Evolutionary conservation across 2,888 invertebrate genomes (phyloP).

Genomic region (Drymonia ruficornis): DNA sequence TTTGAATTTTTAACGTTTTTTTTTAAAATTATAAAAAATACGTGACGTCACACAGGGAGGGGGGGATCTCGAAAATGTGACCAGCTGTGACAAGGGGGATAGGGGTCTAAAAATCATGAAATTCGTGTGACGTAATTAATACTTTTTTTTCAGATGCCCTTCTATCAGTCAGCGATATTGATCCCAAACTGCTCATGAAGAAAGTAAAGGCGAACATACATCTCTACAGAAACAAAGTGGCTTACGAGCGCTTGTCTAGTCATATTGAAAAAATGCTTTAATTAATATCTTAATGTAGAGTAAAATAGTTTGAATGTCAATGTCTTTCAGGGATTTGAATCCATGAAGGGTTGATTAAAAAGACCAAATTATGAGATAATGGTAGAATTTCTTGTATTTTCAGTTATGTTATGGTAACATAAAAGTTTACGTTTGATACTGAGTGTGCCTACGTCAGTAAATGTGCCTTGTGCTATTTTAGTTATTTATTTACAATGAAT

Average conservation of each 20-base stretch:
- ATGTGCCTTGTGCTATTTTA: neutral
- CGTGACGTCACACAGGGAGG: too few species aligned
- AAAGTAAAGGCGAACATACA: conserved; percentile 85
- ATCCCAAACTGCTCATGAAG: conserved; percentile 80
- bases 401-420: neutral
- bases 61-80: too few species aligned
- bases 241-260: conserved; percentile 68
- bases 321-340: neutral
- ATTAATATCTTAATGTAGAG: conserved; percentile 8
- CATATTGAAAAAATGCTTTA: conserved; percentile 61
- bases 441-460: neutral
- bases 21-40: too few species aligned
- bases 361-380: neutral
- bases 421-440: neutral
- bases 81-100: too few species aligned
- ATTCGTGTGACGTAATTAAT: too few species aligned
- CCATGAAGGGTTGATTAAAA: neutral
- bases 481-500: neutral
- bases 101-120: too few species aligned
- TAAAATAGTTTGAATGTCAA: too few species aligned
- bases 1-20: too few species aligned
- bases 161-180: conserved; percentile 79
- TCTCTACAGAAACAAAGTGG: conserved; percentile 86
- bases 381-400: neutral
- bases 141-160: conserved; percentile 75